phyloP scores from a whole-genome alignment of 2,797 vertebrate genomes.

The Microchirus variegatus region DNA sequence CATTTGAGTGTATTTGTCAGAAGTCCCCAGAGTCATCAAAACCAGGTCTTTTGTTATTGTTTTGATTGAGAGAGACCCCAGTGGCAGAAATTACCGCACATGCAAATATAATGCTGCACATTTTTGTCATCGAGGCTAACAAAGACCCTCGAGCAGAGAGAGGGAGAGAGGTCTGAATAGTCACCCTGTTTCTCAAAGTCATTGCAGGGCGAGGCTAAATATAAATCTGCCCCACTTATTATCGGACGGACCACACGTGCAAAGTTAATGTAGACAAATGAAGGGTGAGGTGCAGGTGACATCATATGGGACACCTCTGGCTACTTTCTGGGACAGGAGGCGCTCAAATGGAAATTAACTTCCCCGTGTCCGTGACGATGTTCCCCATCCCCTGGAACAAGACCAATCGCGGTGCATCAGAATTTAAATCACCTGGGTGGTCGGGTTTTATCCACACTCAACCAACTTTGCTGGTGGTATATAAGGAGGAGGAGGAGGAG shows the following conservation, averaged over 20 bases:
- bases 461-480: constrained; percentile 51
- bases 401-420: constrained; percentile 66
- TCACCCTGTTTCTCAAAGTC: constrained; percentile 79
- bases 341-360: constrained; percentile 77
- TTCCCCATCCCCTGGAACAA: constrained; percentile 70
- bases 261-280: constrained; percentile 84
- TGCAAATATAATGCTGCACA: neutral
- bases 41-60: no score
- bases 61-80: no score
- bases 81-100: neutral
- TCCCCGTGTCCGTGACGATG: constrained; percentile 47
- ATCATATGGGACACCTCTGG: constrained; percentile 79
- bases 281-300: constrained; percentile 67
- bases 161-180: constrained; percentile 53
- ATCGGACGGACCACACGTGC: constrained; percentile 74
- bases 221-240: constrained; percentile 82
- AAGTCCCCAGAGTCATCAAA: no score
- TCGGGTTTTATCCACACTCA: constrained; percentile 42
- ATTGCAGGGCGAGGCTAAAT: constrained; percentile 77
- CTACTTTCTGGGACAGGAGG: constrained; percentile 82
- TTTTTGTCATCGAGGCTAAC: neutral
- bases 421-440: constrained; percentile 65
- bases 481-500: neutral
- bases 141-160: constrained; percentile 20
- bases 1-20: no score